A percentile compares a stretch with the other conserved stretches of the same genome.
Evolutionary conservation across 2,113 vertebrate genomes (phyloP).

Genomic region (Daboia siamensis): DNA sequence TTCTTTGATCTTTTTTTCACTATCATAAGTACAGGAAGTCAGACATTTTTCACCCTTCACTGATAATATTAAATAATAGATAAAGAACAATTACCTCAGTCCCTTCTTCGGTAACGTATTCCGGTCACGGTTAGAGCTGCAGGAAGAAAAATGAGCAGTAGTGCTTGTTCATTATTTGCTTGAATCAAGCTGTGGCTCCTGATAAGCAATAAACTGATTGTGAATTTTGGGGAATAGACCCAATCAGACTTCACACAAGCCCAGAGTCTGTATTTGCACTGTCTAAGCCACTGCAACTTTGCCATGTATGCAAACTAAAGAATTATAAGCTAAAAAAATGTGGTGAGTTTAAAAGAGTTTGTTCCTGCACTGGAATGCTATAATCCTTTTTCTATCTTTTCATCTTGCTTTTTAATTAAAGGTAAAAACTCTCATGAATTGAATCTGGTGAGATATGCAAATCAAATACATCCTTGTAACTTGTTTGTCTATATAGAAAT

Average conservation of each 20-base stretch:
- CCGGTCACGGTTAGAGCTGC: constrained; percentile 85
- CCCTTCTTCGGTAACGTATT: constrained; percentile 95
- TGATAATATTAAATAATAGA: background rate
- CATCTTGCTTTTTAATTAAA: background rate
- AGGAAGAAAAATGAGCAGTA: constrained; percentile 62
- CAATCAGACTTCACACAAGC: background rate
- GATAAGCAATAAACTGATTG: background rate
- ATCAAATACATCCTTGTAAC: background rate
- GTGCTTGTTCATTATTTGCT: constrained; percentile 9
- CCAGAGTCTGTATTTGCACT: background rate
- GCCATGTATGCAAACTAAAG: background rate
- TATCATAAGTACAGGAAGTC: background rate
- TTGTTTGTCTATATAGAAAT: background rate
- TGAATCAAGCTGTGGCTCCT: background rate
- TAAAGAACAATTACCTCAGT: constrained; percentile 77
- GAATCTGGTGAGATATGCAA: background rate
- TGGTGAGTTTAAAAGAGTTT: background rate
- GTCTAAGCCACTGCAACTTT: background rate
- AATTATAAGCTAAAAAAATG: background rate
- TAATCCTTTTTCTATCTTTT: background rate
- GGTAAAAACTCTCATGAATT: background rate
- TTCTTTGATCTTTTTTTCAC: background rate
- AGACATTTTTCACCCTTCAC: background rate
- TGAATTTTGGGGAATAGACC: background rate
- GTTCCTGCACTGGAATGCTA: background rate